Percentiles rank a stretch among this genome's conserved stretches.
Evolutionary conservation across 2,888 invertebrate species (phyloP).

Genomic region (Podabrus alpinus): DNA sequence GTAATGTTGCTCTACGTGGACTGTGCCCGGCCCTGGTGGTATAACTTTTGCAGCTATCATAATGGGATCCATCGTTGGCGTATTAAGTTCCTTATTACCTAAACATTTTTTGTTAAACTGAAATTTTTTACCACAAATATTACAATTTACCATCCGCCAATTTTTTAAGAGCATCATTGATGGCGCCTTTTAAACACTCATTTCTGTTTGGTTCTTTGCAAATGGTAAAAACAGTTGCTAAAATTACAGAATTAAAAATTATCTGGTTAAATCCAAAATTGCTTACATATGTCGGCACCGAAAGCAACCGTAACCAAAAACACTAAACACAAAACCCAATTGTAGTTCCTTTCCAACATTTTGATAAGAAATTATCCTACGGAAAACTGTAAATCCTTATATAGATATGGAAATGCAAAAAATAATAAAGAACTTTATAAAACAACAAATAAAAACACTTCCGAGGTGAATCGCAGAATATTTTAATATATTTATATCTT

Average conservation of each 20-base stretch:
- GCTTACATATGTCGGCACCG: neutral
- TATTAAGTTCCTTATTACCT: conserved; percentile 64
- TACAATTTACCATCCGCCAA: neutral
- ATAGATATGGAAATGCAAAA: neutral
- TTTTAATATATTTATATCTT: neutral
- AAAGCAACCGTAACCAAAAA: neutral
- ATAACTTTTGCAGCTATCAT: conserved; percentile 51
- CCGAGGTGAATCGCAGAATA: neutral
- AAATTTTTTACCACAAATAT: neutral
- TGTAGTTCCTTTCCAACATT: neutral
- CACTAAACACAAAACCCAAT: neutral
- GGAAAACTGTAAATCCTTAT: neutral
- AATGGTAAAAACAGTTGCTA: neutral
- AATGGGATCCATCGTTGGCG: conserved; percentile 60
- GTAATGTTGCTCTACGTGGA: conserved; percentile 70
- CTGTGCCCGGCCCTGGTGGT: conserved; percentile 62
- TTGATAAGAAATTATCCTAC: neutral
- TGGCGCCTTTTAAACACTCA: conserved; percentile 1
- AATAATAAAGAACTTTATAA: neutral
- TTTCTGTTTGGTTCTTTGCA: neutral
- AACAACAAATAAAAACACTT: neutral
- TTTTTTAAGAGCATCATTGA: neutral
- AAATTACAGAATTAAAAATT: neutral
- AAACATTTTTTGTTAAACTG: conserved; percentile 9
- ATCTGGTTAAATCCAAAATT: neutral